These are phyloP conservation scores for Epistrophella euchroma DNA, from an alignment of 2,888 invertebrate species.

Conservation along the genomic window DNA sequence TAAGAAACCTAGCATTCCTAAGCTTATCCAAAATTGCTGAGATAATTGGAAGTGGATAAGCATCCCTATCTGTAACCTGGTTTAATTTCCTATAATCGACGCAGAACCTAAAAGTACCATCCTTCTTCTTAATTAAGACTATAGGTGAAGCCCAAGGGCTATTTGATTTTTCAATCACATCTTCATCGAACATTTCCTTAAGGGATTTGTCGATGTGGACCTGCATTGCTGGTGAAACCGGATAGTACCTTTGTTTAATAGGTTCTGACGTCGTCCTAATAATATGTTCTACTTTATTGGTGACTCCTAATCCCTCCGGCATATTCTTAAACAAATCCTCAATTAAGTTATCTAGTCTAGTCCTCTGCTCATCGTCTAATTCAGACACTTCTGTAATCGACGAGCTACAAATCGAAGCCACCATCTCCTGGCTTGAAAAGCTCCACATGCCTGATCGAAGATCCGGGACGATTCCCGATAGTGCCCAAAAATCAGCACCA, in stretches of 20 bases:
- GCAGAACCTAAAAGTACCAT: constrained; percentile 75
- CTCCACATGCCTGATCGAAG: not conserved
- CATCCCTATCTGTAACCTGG: constrained; percentile 33
- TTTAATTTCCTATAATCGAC: constrained; percentile 75
- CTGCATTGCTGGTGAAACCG: constrained; percentile 56
- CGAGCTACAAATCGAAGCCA: not conserved
- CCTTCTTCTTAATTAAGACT: constrained; percentile 75
- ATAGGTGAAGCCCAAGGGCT: constrained; percentile 57
- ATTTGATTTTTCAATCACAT: not conserved
- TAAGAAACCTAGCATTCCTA: not conserved
- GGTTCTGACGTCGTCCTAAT: constrained; percentile 49
- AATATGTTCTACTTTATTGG: constrained; percentile 38
- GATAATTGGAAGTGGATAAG: constrained; percentile 11
- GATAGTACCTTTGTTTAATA: constrained; percentile 74
- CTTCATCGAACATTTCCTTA: constrained; percentile 1
- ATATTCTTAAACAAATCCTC: not conserved
- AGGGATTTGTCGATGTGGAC: not conserved
- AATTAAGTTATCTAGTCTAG: not conserved
- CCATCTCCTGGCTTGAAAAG: not conserved
- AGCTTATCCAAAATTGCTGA: not conserved
- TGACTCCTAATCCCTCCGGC: not conserved
- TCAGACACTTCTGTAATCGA: not conserved
- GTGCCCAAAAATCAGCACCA: not conserved
- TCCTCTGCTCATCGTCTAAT: not conserved
- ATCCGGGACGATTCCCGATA: too few relatives aligned